A percentile compares a stretch with the other conserved stretches of the same genome.
Conservation (phyloP, 1,140 invertebrate genomes). For the Saxidomus purpurata region DNA sequence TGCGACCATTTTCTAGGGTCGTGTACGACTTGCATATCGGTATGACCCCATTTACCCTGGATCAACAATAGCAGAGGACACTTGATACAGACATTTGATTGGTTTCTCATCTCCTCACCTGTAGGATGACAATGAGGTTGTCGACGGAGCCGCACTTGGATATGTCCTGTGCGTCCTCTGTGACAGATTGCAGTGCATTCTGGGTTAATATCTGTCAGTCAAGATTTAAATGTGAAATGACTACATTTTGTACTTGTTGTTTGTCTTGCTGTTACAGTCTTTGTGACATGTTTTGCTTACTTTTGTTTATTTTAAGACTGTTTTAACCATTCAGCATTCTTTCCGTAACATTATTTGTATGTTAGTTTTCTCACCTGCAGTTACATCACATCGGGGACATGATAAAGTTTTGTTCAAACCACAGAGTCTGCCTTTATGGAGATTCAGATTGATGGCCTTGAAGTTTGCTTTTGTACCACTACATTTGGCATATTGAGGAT, state of each 20-base stretch:
- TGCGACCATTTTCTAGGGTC: constrained; percentile 53
- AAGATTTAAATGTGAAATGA: constrained; percentile 5
- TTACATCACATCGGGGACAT: too few relatives aligned
- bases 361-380: too few relatives aligned
- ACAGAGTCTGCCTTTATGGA: too few relatives aligned
- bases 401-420: too few relatives aligned
- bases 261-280: not conserved
- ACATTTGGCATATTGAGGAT: too few relatives aligned
- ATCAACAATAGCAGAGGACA: constrained; percentile 50
- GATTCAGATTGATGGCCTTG: too few relatives aligned
- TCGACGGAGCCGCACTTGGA: not conserved
- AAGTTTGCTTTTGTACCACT: too few relatives aligned
- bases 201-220: constrained; percentile 50
- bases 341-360: too few relatives aligned
- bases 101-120: constrained; percentile 55
- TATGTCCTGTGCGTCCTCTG: not conserved
- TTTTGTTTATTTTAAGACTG: too few relatives aligned
- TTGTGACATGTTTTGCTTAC: too few relatives aligned
- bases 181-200: constrained; percentile 48
- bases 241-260: not conserved
- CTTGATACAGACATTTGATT: constrained; percentile 59
- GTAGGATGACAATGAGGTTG: constrained; percentile 26
- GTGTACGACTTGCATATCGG: constrained; percentile 52
- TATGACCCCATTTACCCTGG: constrained; percentile 42
- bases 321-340: too few relatives aligned